Base-by-base conservation (phyloP, 2,113 vertebrate genomes). In the Falco punctatus region DNA sequence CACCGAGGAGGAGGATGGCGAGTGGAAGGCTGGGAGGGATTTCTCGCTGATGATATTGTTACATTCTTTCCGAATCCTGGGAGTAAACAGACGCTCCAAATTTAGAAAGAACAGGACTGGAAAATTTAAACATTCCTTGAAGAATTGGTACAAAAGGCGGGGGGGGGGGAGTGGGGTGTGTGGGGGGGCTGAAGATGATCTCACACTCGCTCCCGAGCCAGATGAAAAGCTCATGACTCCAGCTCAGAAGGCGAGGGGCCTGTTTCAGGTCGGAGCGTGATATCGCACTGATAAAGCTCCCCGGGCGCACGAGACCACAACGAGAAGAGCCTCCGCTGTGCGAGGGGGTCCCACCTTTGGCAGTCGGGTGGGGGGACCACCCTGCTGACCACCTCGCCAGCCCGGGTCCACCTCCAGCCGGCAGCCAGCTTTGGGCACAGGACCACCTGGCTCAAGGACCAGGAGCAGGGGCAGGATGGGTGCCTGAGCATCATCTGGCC, bases 31-130 rank as follows among this genome's bases (percentile, higher is more conserved):
- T 93, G 88, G 80, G 81, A 96, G 87, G 96, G 95, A 94, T 96
- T 93, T 95, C 93, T 97, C 11, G 4, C 90, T 95, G 94, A 96
- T 97, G 96, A 94, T 96, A 93, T 89, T 95, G 96, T 86, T 83
- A 96, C 94, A 98, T 98, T 97, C 97, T 97, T 98, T 98, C 97
- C 96, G 85, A 97, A 97, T 98, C 96, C 94, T 97, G 92, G 96
- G 97, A 97, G 97, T 97, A 97, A 97, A 98, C 95, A 97, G 94
- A 90, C 55, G 4, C 74, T 98, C 96, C 97, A 98, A 98, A 97
- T 98, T 97, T 98, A 97, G 97, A 97, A 98, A 94, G 96, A 96
- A 97, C 90, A 92, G 93, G 82, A 86, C 96, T 98, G 97, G 97
- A 97, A 97, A 98, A 97, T 96, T 96, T 97, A 97, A 97, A 97